phyloP scores from a whole-genome alignment of 2,888 invertebrate species.

The Tenthredo distinguenda region DNA sequence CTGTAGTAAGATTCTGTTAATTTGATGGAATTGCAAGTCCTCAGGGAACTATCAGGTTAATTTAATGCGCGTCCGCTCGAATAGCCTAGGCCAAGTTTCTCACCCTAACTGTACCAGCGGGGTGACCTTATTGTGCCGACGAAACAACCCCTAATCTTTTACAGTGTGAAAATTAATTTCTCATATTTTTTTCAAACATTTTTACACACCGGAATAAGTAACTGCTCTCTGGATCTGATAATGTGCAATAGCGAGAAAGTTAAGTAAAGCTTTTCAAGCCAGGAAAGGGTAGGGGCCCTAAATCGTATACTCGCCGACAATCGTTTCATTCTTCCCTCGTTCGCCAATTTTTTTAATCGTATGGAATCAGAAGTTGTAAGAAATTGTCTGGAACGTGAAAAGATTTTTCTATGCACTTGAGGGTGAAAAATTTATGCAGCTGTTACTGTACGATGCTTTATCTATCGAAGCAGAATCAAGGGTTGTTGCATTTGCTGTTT shows the following conservation, averaged over 20 bases:
- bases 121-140: not conserved
- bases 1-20: conserved; percentile 22
- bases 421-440: not conserved
- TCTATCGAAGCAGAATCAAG: not conserved
- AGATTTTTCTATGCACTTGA: not conserved
- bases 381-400: not conserved
- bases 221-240: not conserved
- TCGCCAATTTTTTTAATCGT: conserved; percentile 3
- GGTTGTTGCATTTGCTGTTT: not conserved
- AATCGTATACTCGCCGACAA: not conserved
- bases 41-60: conserved; percentile 40
- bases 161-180: conserved; percentile 20
- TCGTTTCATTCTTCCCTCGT: not conserved
- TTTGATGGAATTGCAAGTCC: conserved; percentile 31
- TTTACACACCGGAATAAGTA: not conserved
- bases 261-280: not conserved
- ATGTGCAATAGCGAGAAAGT: not conserved
- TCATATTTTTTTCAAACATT: not conserved
- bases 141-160: conserved; percentile 14
- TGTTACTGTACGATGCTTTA: not conserved
- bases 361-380: not conserved
- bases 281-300: not conserved
- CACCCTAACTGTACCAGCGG: not conserved
- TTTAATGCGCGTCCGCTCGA: conserved; percentile 14
- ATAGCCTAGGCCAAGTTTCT: not conserved